Base-by-base conservation (phyloP, 2,797 vertebrate genomes). In the Cossypha polioptera region DNA sequence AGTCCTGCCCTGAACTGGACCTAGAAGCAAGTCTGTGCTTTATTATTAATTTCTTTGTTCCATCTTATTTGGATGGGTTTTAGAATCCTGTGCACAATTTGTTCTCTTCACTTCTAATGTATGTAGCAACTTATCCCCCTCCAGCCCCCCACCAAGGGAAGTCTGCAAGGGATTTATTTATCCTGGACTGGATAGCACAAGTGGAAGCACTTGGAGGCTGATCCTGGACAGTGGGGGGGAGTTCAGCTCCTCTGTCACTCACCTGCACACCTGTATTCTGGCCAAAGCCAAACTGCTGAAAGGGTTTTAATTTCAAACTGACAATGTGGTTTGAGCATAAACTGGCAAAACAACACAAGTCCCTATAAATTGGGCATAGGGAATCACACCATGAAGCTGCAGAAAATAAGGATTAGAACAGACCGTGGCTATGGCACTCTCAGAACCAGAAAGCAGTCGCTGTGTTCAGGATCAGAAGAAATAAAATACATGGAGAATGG, bases 71-170 rank as follows among this genome's bases (percentile, higher is more conserved):
- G 89, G 83, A 68, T 40, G 71, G 31, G 25, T 86, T 96, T 93
- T 81, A 65, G 50, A 88, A 87, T 83, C 72, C 92, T 69, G 58
- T 50, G 80, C 94, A 96, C 77, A 89, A 86, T 94, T 96, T 89
- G 80, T 96, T 95, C 90, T 87, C 80, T 75, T 74, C 1, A 0
- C 40, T 88, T 57, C 68, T 72, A 86, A 92, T 17, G 31, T 88
- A 92, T 82, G 75, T 91, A 94, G 76, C 29, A 76, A 84, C 78
- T 84, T 68, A 25, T 48, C 25, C 77, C 45, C 33, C 42, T 35
- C 28, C 71, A 84, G 79, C 42, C 67, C 54, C 36, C 11, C 1
- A 6, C 67, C 90, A 89, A 63, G 59, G 86, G 25, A 53, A 68
- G 48, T 16, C 88, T 87, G 57, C 53, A 47, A 61, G 73, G 67